Evolutionary conservation across 2,888 invertebrate species (phyloP).

Genomic region (Aphidoletes aphidimyza): DNA sequence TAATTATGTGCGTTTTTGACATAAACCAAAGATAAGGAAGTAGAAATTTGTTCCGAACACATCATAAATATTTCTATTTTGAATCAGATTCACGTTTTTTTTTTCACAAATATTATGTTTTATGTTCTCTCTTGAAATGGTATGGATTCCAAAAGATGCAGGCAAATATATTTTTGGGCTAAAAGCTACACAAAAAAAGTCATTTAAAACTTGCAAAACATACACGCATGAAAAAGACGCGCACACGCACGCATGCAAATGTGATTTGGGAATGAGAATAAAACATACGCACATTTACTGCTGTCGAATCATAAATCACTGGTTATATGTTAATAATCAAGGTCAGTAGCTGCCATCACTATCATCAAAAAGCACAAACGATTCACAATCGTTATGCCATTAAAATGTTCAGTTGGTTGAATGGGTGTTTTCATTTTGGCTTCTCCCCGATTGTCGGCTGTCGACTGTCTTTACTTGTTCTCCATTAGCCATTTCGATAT

Average conservation of each 20-base stretch:
- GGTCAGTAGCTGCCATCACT: slow-evolving; percentile 2
- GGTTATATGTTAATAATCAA: slow-evolving; percentile 36
- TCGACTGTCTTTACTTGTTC: no score
- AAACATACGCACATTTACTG: not conserved
- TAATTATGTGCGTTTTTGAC: not conserved
- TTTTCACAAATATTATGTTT: not conserved
- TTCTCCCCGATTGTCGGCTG: no score
- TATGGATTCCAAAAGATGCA: no score
- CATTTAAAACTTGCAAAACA: no score
- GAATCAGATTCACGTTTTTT: not conserved
- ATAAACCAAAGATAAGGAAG: not conserved
- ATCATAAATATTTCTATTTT: not conserved
- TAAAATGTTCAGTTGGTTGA: not conserved
- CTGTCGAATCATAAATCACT: not conserved
- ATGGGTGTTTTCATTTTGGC: not conserved
- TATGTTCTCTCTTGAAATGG: no score
- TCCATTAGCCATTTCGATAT: slow-evolving; percentile 23
- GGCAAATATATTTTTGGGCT: no score
- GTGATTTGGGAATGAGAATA: no score
- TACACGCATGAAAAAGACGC: no score
- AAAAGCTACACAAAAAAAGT: no score
- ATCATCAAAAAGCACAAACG: not conserved
- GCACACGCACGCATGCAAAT: no score
- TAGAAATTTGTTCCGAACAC: not conserved
- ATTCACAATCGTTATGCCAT: slow-evolving; percentile 1